Evolutionary conservation across 2,113 vertebrate genomes (phyloP).

Genomic region (Gnathonemus longibarbis): DNA sequence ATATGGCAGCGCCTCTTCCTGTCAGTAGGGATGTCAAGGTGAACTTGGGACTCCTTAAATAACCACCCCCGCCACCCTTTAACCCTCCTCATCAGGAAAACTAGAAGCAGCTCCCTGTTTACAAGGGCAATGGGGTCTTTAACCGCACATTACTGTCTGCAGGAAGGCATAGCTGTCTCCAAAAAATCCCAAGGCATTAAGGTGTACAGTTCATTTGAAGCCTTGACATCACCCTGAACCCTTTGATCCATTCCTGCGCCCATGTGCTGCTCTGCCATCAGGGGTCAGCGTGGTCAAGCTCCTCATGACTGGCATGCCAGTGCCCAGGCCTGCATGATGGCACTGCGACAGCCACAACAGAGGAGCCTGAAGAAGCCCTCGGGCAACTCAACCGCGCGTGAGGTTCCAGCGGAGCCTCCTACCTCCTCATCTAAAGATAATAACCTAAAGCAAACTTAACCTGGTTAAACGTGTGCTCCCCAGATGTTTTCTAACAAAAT

Average conservation of each 20-base stretch:
- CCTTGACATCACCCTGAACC: neutral
- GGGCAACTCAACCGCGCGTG: neutral
- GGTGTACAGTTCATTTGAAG: conserved; percentile 29
- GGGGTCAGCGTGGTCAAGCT: conserved; percentile 29
- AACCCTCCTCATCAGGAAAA: conserved; percentile 42
- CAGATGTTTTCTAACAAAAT: neutral
- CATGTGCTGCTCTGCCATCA: conserved; percentile 40
- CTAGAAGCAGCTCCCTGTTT: conserved; percentile 51
- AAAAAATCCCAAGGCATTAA: conserved; percentile 27
- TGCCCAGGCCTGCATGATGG: conserved; percentile 21
- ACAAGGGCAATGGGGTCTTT: conserved; percentile 37
- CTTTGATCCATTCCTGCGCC: conserved; percentile 39
- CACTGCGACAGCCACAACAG: neutral
- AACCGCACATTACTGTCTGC: conserved; percentile 29
- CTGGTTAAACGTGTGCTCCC: neutral
- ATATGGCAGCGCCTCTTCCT: conserved; percentile 57
- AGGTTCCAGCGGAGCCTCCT: neutral
- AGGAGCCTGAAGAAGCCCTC: neutral
- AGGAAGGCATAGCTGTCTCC: conserved; percentile 2
- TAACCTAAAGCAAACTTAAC: neutral
- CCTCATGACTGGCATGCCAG: conserved; percentile 38
- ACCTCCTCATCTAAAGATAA: neutral
- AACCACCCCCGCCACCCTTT: conserved; percentile 44
- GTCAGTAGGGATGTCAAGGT: conserved; percentile 65
- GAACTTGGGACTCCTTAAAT: conserved; percentile 65